A percentile compares a stretch with the other conserved stretches of the same genome.
These are phyloP conservation scores for Hoplodrina blanda DNA, from an alignment of 2,888 invertebrate species.

Conservation along the genomic window DNA sequence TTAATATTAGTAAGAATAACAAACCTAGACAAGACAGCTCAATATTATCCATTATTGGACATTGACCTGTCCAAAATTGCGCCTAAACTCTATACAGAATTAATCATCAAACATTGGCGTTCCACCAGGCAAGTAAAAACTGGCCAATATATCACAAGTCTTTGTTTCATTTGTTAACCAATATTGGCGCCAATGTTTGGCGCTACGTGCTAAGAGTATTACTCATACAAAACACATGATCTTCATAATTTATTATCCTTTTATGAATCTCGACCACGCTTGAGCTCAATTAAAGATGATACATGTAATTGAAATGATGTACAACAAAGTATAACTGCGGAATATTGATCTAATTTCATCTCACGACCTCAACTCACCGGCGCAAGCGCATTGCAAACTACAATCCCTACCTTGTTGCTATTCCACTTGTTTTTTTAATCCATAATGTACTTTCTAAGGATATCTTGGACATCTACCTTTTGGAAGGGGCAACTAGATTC, in stretches of 20 bases:
- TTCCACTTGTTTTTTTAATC: too few relatives aligned
- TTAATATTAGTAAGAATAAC: too few relatives aligned
- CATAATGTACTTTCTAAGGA: too few relatives aligned
- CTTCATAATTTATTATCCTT: slow-evolving; percentile 46
- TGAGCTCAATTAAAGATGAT: slow-evolving; percentile 42
- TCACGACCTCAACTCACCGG: too few relatives aligned
- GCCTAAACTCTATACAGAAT: background rate
- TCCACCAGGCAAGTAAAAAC: background rate
- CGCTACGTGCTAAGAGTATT: slow-evolving; percentile 12
- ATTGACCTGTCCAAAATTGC: background rate
- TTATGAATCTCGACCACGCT: slow-evolving; percentile 43
- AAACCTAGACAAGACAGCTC: too few relatives aligned
- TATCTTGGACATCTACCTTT: too few relatives aligned
- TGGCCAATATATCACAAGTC: slow-evolving; percentile 12
- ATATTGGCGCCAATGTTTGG: slow-evolving; percentile 39
- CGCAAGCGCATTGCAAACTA: too few relatives aligned
- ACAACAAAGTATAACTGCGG: slow-evolving; percentile 6
- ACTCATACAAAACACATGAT: slow-evolving; percentile 48
- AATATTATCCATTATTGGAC: background rate
- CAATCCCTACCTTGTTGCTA: too few relatives aligned
- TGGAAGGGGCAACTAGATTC: too few relatives aligned
- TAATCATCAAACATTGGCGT: background rate
- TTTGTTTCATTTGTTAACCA: slow-evolving; percentile 16
- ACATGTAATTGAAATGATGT: slow-evolving; percentile 21
- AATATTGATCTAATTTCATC: slow-evolving; percentile 17